Base-by-base conservation (phyloP, 2,113 vertebrate genomes). In the Falcunculus frontatus region DNA sequence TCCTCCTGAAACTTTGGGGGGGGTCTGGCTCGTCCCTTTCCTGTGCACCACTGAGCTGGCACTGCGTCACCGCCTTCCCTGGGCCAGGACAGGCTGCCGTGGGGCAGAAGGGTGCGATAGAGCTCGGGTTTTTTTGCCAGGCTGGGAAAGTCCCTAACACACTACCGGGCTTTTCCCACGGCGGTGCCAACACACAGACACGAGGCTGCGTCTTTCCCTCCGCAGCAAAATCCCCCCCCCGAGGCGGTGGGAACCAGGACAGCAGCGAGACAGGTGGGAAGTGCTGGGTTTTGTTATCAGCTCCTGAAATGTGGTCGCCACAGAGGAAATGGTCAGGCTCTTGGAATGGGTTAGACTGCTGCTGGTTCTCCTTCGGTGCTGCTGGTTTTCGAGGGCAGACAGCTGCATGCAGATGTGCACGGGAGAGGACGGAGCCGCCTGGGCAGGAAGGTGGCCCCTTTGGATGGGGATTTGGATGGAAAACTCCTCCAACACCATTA, bases 371-470 rank as follows among this genome's bases (percentile, higher is more conserved):
- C 57, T 56, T 32, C 2, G 6, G 18, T 21, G 57, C 25, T 20
- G 64, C 73, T 50, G 15, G 42, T 81, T 41, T 87, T 65, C 0
- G 1, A 47, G 63, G n/a, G 23, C 18, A 46, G 72, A 37, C 3
- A 5, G 33, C 52, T 4, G 11, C 10, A 0, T 0, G 4, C 42
- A 60, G 69, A 11, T 3, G 1, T 19, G 47, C 35, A 2, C 0
- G 0, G 33, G 59, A 35, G 25, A 63, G 29, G 20, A 44, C 3
- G 46, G 37, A 44, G 12, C 33, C 30, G 44, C 50, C 50, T 2
- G 3, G 44, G 52, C 53, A 55, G 55, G 26, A 64, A 14, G 6
- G 16, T 3, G 49, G 33, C 32, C 25, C 11, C 29, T 37, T 12
- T 0, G 13, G 65, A 16, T 22, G 29, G 10, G 17, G 8, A 22